Conservation (phyloP, 2,888 invertebrate genomes). For the Lasius fuliginosus region DNA sequence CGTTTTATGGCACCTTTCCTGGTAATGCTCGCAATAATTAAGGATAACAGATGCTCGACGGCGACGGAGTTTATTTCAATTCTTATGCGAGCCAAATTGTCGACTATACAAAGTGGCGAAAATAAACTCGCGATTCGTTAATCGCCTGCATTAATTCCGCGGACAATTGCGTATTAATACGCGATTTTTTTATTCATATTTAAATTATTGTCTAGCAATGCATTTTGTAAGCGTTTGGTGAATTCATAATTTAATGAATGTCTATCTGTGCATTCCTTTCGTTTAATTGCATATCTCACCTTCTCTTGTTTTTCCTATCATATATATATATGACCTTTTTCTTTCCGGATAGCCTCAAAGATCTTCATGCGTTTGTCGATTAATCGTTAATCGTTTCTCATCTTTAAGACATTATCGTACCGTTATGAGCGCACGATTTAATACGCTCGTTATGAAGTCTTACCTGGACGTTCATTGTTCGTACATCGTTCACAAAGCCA, state of each 20-base stretch:
- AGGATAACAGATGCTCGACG: constrained; percentile 50
- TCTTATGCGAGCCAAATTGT: constrained; percentile 41
- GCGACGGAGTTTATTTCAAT: constrained; percentile 51
- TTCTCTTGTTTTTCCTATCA: neutral
- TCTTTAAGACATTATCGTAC: constrained; percentile 24
- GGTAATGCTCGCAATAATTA: constrained; percentile 59
- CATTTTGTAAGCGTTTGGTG: neutral
- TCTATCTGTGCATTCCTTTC: neutral
- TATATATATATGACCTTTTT: neutral
- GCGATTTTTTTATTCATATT: constrained; percentile 23
- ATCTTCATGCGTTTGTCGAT: neutral
- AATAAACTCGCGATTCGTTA: constrained; percentile 25
- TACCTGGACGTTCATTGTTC: constrained; percentile 13
- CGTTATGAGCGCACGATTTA: constrained; percentile 26
- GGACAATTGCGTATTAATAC: neutral
- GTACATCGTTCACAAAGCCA: constrained; percentile 25
- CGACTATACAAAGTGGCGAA: constrained; percentile 9
- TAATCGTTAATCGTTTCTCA: constrained; percentile 17
- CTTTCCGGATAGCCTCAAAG: neutral
- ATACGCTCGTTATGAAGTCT: neutral
- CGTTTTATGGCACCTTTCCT: constrained; percentile 57
- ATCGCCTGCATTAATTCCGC: constrained; percentile 7
- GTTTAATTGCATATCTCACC: constrained; percentile 10
- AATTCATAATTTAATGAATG: constrained; percentile 6
- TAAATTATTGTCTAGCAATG: neutral